Conservation (phyloP, 2,797 vertebrate genomes). For the Melanotaenia parkinsoni region DNA sequence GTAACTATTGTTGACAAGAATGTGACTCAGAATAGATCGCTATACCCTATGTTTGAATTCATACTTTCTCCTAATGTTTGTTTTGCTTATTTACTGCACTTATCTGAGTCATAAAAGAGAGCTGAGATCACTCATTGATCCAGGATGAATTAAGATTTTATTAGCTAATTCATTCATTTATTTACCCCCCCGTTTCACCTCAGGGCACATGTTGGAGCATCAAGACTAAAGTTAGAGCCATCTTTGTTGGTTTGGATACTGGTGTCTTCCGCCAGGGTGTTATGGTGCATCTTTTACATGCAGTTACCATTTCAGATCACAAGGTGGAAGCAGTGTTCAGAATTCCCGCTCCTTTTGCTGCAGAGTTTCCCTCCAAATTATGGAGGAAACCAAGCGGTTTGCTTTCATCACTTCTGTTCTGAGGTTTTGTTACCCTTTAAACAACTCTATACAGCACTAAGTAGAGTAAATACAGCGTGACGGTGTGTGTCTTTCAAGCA, state of each 20-base stretch:
- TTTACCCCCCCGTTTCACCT: not conserved
- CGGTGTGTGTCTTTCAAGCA: constrained; percentile 7
- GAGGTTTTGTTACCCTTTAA: constrained; percentile 38
- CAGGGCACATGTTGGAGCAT: not conserved
- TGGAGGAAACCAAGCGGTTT: constrained; percentile 40
- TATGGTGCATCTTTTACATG: not conserved
- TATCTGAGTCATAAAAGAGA: not conserved
- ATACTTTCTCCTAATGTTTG: not conserved
- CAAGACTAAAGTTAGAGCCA: not conserved
- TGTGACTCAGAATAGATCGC: no score
- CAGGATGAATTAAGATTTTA: constrained; percentile 3
- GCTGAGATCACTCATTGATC: not conserved
- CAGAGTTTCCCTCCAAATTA: constrained; percentile 1
- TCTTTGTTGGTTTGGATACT: no score
- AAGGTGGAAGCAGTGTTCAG: constrained; percentile 45
- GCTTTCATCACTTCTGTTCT: constrained; percentile 39
- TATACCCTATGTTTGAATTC: no score
- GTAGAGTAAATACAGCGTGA: constrained; percentile 27
- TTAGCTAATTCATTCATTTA: not conserved
- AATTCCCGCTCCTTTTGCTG: not conserved
- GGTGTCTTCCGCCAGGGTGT: no score
- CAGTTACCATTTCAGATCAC: constrained; percentile 32
- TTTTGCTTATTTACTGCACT: not conserved
- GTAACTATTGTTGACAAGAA: no score
- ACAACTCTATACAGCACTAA: constrained; percentile 35